phyloP scores from a whole-genome alignment of 2,888 invertebrate genomes.

The Xiphydria camelus region DNA sequence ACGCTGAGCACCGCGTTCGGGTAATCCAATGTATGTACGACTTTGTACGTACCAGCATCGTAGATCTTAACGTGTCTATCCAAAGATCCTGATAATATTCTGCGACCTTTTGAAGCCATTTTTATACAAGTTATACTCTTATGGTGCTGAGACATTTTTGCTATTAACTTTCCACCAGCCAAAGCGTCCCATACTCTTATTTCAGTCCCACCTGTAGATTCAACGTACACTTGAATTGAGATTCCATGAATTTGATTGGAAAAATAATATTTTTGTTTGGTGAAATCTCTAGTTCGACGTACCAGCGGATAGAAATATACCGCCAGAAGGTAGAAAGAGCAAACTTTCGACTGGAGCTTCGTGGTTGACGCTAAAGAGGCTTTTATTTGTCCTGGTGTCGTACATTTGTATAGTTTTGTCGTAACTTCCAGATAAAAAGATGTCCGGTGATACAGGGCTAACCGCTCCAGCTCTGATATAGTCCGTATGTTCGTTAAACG shows the following conservation, averaged over 20 bases:
- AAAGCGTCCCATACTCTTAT: slow-evolving; percentile 93
- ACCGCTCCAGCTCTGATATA: slow-evolving; percentile 84
- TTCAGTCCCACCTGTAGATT: slow-evolving; percentile 78
- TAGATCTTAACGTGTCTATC: slow-evolving; percentile 94
- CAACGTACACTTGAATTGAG: no score
- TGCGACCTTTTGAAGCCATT: slow-evolving; percentile 78
- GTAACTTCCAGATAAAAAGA: slow-evolving; percentile 84
- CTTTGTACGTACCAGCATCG: slow-evolving; percentile 82
- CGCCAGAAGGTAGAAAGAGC: slow-evolving; percentile 85
- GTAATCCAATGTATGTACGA: slow-evolving; percentile 86
- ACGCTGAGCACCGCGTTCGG: slow-evolving; percentile 89
- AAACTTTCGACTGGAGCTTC: slow-evolving; percentile 89
- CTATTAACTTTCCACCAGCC: slow-evolving; percentile 82
- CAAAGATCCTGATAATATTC: slow-evolving; percentile 86
- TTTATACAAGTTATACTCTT: slow-evolving; percentile 90
- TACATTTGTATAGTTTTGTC: slow-evolving; percentile 87
- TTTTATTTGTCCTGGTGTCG: slow-evolving; percentile 76
- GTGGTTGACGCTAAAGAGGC: slow-evolving; percentile 78
- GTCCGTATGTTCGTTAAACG: slow-evolving; percentile 73
- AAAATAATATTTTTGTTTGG: not conserved
- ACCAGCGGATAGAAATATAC: slow-evolving; percentile 88
- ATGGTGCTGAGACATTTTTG: slow-evolving; percentile 88
- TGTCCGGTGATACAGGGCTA: slow-evolving; percentile 75
- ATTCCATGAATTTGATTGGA: not conserved
- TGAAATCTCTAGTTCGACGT: slow-evolving; percentile 16